Percentiles rank a stretch among this genome's conserved stretches.
Evolutionary conservation across 2,888 invertebrate genomes (phyloP).

Genomic region (Entomobrya multifasciata): DNA sequence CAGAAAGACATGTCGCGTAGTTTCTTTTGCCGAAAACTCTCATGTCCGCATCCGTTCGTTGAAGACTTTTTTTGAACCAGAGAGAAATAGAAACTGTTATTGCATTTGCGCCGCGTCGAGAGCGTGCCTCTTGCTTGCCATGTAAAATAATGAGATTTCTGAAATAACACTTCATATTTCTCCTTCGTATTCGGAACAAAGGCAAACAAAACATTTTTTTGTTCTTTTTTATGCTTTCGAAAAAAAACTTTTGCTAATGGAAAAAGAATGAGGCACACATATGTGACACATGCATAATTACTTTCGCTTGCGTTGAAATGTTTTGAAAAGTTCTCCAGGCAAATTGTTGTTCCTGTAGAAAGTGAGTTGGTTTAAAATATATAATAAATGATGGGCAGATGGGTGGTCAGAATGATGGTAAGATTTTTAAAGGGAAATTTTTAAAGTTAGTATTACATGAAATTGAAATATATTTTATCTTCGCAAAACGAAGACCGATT

Average conservation of each 20-base stretch:
- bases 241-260: conserved; percentile 8
- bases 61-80: no score
- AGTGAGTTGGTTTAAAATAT: conserved; percentile 24
- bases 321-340: conserved; percentile 53
- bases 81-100: no score
- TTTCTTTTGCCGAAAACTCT: no score
- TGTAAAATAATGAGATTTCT: conserved; percentile 24
- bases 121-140: background rate
- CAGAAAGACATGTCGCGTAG: no score
- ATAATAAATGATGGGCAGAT: conserved; percentile 20
- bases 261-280: conserved; percentile 32
- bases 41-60: no score
- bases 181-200: background rate
- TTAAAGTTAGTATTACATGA: background rate
- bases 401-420: background rate
- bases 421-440: background rate
- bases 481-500: background rate
- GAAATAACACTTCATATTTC: background rate
- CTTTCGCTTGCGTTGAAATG: background rate
- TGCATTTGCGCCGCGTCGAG: no score
- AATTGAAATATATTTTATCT: background rate
- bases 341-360: background rate
- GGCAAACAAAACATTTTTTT: conserved; percentile 25
- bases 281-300: conserved; percentile 40
- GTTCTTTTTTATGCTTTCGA: conserved; percentile 11